Evolutionary conservation across 2,113 vertebrate species (phyloP).

Genomic region (Mastomys coucha): DNA sequence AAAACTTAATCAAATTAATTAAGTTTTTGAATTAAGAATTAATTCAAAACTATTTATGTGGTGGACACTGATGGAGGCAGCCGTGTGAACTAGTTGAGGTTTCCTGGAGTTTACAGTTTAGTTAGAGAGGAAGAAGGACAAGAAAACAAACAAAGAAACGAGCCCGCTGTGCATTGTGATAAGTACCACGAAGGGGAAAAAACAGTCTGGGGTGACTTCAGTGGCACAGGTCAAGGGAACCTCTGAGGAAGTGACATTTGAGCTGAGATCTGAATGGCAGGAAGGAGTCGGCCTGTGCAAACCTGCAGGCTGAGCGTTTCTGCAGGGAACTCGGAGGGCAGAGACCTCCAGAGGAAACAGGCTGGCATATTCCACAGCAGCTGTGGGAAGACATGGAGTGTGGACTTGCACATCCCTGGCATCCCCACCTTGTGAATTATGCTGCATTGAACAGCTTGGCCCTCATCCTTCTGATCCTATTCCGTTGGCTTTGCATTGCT

Average conservation of each 20-base stretch:
- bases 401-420: fast-evolving
- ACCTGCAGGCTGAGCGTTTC: conserved; percentile 15
- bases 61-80: background rate
- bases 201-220: background rate
- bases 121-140: background rate
- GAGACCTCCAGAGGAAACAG: conserved; percentile 14
- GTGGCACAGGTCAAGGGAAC: conserved; percentile 11
- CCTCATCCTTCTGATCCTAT: background rate
- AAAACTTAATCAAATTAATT: no score
- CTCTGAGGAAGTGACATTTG: conserved; percentile 66
- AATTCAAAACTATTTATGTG: background rate
- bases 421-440: background rate
- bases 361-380: background rate
- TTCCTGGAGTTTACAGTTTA: background rate
- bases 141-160: conserved; percentile 45
- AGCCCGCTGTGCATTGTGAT: background rate
- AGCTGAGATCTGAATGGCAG: conserved; percentile 60
- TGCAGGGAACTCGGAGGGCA: background rate
- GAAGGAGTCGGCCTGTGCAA: background rate
- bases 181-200: background rate
- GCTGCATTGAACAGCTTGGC: background rate
- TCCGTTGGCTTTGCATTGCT: background rate
- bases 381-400: background rate
- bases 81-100: background rate
- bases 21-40: no score